Conservation (phyloP, 2,113 vertebrate species). For the Trematomus loennbergii region DNA sequence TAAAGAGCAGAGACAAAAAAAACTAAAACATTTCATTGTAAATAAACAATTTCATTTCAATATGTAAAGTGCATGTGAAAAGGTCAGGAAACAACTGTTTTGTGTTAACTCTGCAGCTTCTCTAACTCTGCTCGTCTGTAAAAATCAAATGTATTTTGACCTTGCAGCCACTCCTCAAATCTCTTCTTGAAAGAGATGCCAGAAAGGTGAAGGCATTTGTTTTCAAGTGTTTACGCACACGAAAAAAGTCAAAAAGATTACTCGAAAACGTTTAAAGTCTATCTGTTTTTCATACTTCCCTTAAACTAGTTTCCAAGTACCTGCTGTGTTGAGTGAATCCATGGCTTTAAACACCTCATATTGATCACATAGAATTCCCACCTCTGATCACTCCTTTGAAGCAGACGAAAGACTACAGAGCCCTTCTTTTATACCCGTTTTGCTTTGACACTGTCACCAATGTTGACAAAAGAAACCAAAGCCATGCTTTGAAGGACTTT, state of each 20-base stretch:
- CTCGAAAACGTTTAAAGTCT: not conserved
- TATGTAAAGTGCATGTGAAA: not conserved
- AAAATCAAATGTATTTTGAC: not conserved
- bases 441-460: slow-evolving; percentile 32
- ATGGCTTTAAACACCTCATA: not conserved
- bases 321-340: slow-evolving; percentile 1
- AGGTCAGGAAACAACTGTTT: slow-evolving; percentile 2
- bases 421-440: slow-evolving; percentile 28
- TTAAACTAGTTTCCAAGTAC: not conserved
- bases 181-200: not conserved
- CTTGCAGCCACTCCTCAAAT: not conserved
- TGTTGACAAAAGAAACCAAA: slow-evolving; percentile 55
- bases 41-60: too few relatives aligned
- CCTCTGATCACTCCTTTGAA: slow-evolving; percentile 30
- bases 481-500: slow-evolving; percentile 22
- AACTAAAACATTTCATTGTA: too few relatives aligned
- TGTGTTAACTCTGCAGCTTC: not conserved
- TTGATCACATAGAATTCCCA: not conserved
- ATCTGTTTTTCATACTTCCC: not conserved
- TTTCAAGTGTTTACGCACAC: not conserved
- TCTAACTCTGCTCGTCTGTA: too few relatives aligned
- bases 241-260: not conserved
- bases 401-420: not conserved
- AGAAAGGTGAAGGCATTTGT: not conserved
- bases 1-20: too few relatives aligned